Percentiles rank a stretch among this genome's conserved stretches.
phyloP scores from a whole-genome alignment of 2,888 invertebrate genomes.

The Panzeria rudis region DNA sequence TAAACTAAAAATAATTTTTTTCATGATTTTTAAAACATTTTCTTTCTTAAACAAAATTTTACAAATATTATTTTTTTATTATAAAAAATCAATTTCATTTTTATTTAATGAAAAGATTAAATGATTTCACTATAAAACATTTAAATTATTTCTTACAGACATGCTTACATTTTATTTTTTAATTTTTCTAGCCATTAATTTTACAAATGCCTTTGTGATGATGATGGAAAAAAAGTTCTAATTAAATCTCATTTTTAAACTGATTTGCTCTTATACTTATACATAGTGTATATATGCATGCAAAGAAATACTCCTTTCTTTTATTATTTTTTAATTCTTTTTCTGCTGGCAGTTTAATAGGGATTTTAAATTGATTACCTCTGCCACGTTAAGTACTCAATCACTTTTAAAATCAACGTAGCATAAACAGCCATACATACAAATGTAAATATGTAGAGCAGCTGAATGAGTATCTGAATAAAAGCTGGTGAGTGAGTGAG shows the following conservation, averaged over 20 bases:
- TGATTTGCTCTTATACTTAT: slow-evolving; percentile 47
- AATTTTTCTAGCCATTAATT: slow-evolving; percentile 44
- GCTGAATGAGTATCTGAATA: slow-evolving; percentile 46
- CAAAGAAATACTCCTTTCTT: slow-evolving; percentile 57
- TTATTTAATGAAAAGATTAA: not conserved
- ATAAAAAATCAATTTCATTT: not conserved
- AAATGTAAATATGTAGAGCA: slow-evolving; percentile 28
- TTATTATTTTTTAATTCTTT: slow-evolving; percentile 42
- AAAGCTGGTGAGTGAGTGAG: slow-evolving; percentile 31
- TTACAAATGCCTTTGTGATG: slow-evolving; percentile 35
- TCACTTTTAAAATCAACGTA: slow-evolving; percentile 68
- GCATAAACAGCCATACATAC: slow-evolving; percentile 17
- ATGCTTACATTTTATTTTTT: slow-evolving; percentile 18
- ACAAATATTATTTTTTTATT: no score
- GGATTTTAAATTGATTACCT: slow-evolving; percentile 73
- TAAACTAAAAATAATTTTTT: not conserved
- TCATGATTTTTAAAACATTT: no score
- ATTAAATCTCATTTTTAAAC: slow-evolving; percentile 70
- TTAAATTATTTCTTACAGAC: not conserved
- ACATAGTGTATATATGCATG: slow-evolving; percentile 43
- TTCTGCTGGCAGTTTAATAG: slow-evolving; percentile 62
- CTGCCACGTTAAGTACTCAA: slow-evolving; percentile 73
- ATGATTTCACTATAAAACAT: not conserved
- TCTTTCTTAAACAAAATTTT: no score
- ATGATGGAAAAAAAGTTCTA: slow-evolving; percentile 55